A percentile compares a stretch with the other conserved stretches of the same genome.
Evolutionary conservation across 2,888 invertebrate genomes (phyloP).

Genomic region (Drepana falcataria): DNA sequence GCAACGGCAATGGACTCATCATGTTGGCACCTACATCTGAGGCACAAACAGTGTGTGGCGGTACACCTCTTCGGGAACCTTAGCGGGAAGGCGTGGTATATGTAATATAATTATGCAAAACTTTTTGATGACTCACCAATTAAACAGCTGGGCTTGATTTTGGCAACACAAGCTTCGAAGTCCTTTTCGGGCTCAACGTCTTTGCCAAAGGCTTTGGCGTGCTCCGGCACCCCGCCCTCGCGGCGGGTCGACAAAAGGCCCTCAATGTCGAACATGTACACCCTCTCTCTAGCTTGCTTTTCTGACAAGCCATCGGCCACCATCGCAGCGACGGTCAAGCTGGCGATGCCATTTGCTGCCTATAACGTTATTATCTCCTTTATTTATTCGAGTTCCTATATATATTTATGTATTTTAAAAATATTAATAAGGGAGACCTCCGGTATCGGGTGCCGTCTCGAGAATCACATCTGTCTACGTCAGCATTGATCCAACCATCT

Average conservation of each 20-base stretch:
- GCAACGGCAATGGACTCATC: too few relatives aligned
- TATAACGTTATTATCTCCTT: slow-evolving; percentile 36
- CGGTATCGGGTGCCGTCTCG: too few relatives aligned
- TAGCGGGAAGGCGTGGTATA: too few relatives aligned
- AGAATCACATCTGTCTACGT: too few relatives aligned
- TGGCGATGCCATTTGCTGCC: slow-evolving; percentile 96
- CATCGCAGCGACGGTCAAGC: slow-evolving; percentile 94
- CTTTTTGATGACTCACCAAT: slow-evolving; percentile 82
- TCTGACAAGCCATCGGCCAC: slow-evolving; percentile 80
- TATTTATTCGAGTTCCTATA: too few relatives aligned
- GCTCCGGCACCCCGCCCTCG: slow-evolving; percentile 82
- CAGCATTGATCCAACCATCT: too few relatives aligned
- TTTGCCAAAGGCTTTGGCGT: slow-evolving; percentile 86
- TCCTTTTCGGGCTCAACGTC: slow-evolving; percentile 87
- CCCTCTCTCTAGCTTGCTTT: slow-evolving; percentile 89
- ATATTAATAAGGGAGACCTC: too few relatives aligned
- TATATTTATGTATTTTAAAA: too few relatives aligned
- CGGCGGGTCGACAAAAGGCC: slow-evolving; percentile 88
- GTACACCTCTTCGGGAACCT: too few relatives aligned
- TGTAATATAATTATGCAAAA: too few relatives aligned
- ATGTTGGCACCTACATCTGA: too few relatives aligned
- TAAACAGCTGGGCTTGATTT: slow-evolving; percentile 91
- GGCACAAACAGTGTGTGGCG: too few relatives aligned
- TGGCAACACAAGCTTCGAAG: slow-evolving; percentile 87
- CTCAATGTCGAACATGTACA: slow-evolving; percentile 97